Evolutionary conservation across 53 echinoderm and acorn worm genomes (phyloP).

Genomic region (Temnopleurus reevesii): DNA sequence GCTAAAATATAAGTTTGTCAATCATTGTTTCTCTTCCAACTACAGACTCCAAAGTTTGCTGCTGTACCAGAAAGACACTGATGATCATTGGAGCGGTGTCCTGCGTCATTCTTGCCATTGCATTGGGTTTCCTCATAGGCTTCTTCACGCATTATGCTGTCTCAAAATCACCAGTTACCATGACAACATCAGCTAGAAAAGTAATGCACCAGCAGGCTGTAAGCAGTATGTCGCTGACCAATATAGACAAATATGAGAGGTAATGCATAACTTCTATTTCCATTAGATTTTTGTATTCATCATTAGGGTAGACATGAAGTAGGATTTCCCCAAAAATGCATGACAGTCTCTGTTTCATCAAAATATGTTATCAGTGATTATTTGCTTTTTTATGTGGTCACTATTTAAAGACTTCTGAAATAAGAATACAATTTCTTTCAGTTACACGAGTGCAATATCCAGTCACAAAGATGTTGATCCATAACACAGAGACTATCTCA

Average conservation of each 20-base stretch:
- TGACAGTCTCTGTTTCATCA: too few relatives aligned
- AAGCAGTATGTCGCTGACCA: not conserved
- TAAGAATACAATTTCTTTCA: too few relatives aligned
- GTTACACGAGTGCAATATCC: too few relatives aligned
- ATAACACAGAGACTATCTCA: too few relatives aligned
- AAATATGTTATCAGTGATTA: too few relatives aligned
- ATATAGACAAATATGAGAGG: conserved; percentile 35
- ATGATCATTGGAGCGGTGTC: not conserved
- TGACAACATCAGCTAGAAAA: conserved; percentile 21
- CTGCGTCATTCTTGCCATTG: conserved; percentile 19
- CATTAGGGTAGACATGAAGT: too few relatives aligned
- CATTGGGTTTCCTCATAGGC: conserved; percentile 33
- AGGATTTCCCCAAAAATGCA: too few relatives aligned
- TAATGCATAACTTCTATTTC: not conserved
- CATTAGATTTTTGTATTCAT: too few relatives aligned
- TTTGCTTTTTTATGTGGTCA: too few relatives aligned
- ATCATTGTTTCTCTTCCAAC: not conserved
- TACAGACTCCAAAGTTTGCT: not conserved
- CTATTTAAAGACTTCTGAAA: too few relatives aligned
- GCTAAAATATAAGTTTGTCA: too few relatives aligned
- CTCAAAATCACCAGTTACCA: conserved; percentile 35
- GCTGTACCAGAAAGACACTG: not conserved
- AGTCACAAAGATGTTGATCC: too few relatives aligned
- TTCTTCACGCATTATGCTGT: conserved; percentile 19
- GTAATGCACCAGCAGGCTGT: conserved; percentile 41